A percentile compares a stretch with the other conserved stretches of the same genome.
phyloP scores from a whole-genome alignment of 1,140 invertebrate genomes.

The Amphibalanus amphitrite region DNA sequence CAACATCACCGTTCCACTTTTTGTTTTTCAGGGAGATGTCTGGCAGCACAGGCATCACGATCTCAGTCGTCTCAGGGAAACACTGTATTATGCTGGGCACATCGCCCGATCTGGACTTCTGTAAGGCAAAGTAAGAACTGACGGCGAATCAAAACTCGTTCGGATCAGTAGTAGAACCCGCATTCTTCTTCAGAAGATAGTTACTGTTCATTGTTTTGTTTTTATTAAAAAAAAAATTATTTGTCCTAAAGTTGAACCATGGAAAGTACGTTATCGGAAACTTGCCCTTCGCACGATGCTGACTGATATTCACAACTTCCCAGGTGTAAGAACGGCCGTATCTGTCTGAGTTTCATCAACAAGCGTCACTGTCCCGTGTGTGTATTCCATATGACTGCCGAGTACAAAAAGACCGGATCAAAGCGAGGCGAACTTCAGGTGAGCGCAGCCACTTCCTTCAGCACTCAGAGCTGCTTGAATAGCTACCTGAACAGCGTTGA shows the following conservation, averaged over 20 bases:
- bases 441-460: too few relatives aligned
- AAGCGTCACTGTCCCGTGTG: conserved; percentile 58
- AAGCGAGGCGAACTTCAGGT: conserved; percentile 55
- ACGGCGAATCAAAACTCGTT: too few relatives aligned
- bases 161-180: too few relatives aligned
- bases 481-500: too few relatives aligned
- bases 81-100: conserved; percentile 17
- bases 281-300: too few relatives aligned
- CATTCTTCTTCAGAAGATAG: too few relatives aligned
- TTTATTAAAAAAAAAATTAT: too few relatives aligned
- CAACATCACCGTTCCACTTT: too few relatives aligned
- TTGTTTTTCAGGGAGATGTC: not conserved
- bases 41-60: not conserved
- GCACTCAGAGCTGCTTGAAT: too few relatives aligned
- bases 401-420: conserved; percentile 58
- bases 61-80: conserved; percentile 16
- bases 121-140: conserved; percentile 36
- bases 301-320: conserved; percentile 18
- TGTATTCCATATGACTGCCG: conserved; percentile 71
- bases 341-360: conserved; percentile 54
- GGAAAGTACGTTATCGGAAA: too few relatives aligned
- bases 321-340: conserved; percentile 54
- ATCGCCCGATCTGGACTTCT: conserved; percentile 27
- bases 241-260: too few relatives aligned
- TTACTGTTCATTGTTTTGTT: too few relatives aligned